These are phyloP conservation scores for Erebia ligea DNA, from an alignment of 2,888 invertebrate genomes.

Conservation along the genomic window DNA sequence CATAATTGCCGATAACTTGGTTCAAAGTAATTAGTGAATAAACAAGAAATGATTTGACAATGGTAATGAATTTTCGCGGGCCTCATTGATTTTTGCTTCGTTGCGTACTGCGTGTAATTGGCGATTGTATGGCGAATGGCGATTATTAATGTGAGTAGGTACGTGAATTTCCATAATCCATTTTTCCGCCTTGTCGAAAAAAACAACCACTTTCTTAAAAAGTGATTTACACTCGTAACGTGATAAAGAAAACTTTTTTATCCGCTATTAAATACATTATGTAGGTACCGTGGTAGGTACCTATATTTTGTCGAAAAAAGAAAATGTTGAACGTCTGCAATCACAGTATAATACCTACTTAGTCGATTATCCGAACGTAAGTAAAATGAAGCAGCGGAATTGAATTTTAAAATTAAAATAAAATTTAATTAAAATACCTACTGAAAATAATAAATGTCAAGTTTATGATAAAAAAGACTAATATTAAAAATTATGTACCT, in stretches of 20 bases:
- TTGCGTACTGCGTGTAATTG: conserved; percentile 31
- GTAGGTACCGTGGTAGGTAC: too few relatives aligned
- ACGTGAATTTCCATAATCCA: conserved; percentile 31
- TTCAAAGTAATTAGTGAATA: conserved; percentile 40
- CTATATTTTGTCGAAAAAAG: conserved; percentile 44
- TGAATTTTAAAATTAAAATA: too few relatives aligned
- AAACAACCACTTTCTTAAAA: background rate
- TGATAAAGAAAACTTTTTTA: background rate
- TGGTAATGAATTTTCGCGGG: conserved; percentile 46
- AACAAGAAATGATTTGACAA: conserved; percentile 60
- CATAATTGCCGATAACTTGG: conserved; percentile 26
- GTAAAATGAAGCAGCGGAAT: conserved; percentile 43
- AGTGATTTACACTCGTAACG: background rate
- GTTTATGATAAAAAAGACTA: background rate
- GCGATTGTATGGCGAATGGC: background rate
- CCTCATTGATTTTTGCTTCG: conserved; percentile 22
- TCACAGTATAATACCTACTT: conserved; percentile 64
- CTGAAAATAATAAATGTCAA: too few relatives aligned
- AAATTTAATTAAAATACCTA: too few relatives aligned
- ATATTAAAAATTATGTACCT: conserved; percentile 12
- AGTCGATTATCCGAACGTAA: conserved; percentile 63
- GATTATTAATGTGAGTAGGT: conserved; percentile 32
- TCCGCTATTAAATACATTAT: background rate
- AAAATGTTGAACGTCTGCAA: conserved; percentile 58
- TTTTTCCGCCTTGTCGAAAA: conserved; percentile 6